Base-by-base conservation (phyloP, 2,113 vertebrate genomes). In the Cryptoleucopteryx plumbea region DNA sequence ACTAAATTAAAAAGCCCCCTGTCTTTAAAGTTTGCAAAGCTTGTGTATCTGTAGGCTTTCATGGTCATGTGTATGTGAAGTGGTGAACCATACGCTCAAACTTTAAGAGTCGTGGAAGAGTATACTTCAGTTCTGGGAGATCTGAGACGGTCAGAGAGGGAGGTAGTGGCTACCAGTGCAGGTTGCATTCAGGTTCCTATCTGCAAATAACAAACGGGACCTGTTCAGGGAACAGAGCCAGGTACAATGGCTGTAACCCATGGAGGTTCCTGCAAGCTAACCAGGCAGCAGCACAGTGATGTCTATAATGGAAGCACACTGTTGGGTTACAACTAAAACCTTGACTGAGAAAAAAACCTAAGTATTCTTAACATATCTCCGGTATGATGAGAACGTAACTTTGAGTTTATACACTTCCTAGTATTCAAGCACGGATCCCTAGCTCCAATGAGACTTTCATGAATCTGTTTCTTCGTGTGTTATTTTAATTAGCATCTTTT, bases 31-130 rank as follows among this genome's bases (percentile, higher is more conserved):
- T 55, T 18, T 45, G 52, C 55, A 81, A 88, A 78, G 52, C n/a
- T 40, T n/a, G 11, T 61, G 0, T 5, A 72, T 25, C 12, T 63
- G 32, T 36, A 82, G 40, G 81, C 52, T 82, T 59, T 47, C 16
- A 22, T 1, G 7, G 29, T 38, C 22, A 31, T 0, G 8, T 13
- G 59, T 23, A 78, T 0, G 0, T 31, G 23, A 92, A 89, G 18
- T 25, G n/a, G n/a, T 85, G 61, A 87, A 68, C 16, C 11, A 36
- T 10, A 74, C 59, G 50, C 55, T 79, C 55, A 81, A 21, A 81
- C 74, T 55, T n/a, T 42, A 59, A 86, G 25, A 72, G 47, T 18
- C 3, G 4, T 65, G 56, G 55, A 26, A 70, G 36, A 72, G 36
- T 4, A 14, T n/a, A 36, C 10, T 52, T 83, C 23, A 43, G 36